phyloP scores from a whole-genome alignment of 2,797 vertebrate genomes.

The Hoplostethus mediterraneus region DNA sequence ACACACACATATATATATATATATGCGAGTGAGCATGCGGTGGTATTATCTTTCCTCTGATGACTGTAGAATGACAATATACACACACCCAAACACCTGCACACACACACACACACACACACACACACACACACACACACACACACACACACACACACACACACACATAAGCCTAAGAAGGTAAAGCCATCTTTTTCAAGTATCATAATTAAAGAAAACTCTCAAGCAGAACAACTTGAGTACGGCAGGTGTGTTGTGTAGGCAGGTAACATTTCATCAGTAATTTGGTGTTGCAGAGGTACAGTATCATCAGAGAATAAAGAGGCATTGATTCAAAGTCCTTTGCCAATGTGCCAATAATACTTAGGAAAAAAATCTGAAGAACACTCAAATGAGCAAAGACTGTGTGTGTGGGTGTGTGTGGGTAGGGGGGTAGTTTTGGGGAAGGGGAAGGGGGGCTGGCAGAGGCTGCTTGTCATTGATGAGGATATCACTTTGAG shows the following conservation, averaged over 20 bases:
- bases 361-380: slow-evolving; percentile 60
- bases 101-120: background rate
- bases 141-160: background rate
- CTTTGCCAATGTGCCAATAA: slow-evolving; percentile 64
- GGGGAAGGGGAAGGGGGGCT: background rate
- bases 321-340: slow-evolving; percentile 66
- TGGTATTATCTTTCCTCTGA: background rate
- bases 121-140: background rate
- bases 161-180: background rate
- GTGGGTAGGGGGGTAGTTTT: background rate
- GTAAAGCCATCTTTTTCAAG: background rate
- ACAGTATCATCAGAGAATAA: slow-evolving; percentile 39
- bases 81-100: background rate
- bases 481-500: slow-evolving; percentile 84
- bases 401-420: slow-evolving; percentile 14
- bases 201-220: slow-evolving; percentile 36
- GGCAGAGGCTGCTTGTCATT: slow-evolving; percentile 67
- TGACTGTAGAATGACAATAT: background rate
- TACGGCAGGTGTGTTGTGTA: slow-evolving; percentile 46
- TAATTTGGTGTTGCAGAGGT: slow-evolving; percentile 44
- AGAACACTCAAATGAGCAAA: slow-evolving; percentile 56
- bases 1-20: background rate
- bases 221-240: slow-evolving; percentile 31
- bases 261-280: slow-evolving; percentile 49
- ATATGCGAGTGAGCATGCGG: too few species aligned